Evolutionary conservation across 2,113 vertebrate genomes (phyloP).

Genomic region (Ammodytes dubius): DNA sequence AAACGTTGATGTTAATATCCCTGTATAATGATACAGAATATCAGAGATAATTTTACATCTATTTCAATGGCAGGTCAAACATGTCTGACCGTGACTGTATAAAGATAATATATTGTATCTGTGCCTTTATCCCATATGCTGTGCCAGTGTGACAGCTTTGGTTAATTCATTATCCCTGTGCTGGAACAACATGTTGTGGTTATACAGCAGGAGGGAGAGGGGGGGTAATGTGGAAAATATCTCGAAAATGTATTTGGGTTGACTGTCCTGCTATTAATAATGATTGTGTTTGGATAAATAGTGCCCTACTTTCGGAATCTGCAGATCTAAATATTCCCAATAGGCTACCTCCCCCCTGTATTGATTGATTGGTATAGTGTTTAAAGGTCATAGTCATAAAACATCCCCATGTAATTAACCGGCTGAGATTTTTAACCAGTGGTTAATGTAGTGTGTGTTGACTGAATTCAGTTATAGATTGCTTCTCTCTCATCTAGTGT

Average conservation of each 20-base stretch:
- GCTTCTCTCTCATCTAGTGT: slow-evolving; percentile 24
- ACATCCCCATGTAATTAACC: slow-evolving; percentile 85
- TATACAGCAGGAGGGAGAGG: slow-evolving; percentile 37
- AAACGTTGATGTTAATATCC: neutral
- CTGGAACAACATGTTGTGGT: slow-evolving; percentile 47
- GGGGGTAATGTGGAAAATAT: slow-evolving; percentile 74
- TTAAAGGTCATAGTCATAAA: slow-evolving; percentile 89
- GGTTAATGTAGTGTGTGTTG: slow-evolving; percentile 76
- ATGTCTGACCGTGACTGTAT: slow-evolving; percentile 38
- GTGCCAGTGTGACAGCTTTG: slow-evolving; percentile 10
- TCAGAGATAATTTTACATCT: neutral
- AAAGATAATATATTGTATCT: slow-evolving; percentile 28
- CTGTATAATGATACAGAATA: neutral
- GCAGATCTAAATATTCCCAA: slow-evolving; percentile 87
- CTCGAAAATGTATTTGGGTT: slow-evolving; percentile 86
- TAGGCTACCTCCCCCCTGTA: slow-evolving; percentile 77
- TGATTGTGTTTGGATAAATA: slow-evolving; percentile 84
- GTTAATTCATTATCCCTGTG: slow-evolving; percentile 52
- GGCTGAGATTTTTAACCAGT: slow-evolving; percentile 77
- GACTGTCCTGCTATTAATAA: slow-evolving; percentile 85
- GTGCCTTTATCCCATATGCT: slow-evolving; percentile 38
- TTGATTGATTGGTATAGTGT: slow-evolving; percentile 85
- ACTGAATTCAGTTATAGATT: slow-evolving; percentile 61
- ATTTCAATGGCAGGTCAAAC: slow-evolving; percentile 38
- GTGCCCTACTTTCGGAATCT: slow-evolving; percentile 86